phyloP scores from a whole-genome alignment of 2,888 invertebrate genomes.

The Elegia similella region DNA sequence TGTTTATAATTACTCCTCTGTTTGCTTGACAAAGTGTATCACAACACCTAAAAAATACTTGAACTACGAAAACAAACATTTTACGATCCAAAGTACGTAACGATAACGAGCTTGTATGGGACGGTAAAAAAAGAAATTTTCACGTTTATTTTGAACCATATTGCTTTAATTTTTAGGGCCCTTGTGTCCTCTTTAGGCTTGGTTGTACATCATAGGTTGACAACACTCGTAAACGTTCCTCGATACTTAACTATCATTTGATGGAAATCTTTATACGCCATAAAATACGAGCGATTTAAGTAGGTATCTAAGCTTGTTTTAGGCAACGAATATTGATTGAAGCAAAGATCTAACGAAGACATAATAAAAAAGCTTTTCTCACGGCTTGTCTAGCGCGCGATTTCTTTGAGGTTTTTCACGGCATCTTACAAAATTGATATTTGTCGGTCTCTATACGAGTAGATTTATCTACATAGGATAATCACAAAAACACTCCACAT shows the following conservation, averaged over 20 bases:
- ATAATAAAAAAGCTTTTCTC: too few relatives aligned
- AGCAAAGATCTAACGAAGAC: background rate
- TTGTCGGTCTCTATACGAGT: too few relatives aligned
- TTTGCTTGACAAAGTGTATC: slow-evolving; percentile 3
- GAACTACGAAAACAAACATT: slow-evolving; percentile 7
- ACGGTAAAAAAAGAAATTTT: background rate
- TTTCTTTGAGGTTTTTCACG: too few relatives aligned
- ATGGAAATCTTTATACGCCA: slow-evolving; percentile 14
- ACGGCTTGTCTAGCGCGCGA: too few relatives aligned
- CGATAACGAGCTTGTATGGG: slow-evolving; percentile 3
- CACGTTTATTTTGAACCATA: background rate
- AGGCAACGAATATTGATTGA: background rate
- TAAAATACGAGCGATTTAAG: slow-evolving; percentile 8
- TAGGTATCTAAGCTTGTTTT: background rate
- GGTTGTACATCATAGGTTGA: slow-evolving; percentile 3
- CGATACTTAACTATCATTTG: slow-evolving; percentile 15
- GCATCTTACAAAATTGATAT: too few relatives aligned
- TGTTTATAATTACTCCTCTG: background rate
- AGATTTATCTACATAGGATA: too few relatives aligned
- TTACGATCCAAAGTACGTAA: slow-evolving; percentile 9
- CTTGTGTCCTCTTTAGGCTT: background rate
- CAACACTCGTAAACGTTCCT: slow-evolving; percentile 14
- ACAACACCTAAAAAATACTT: slow-evolving; percentile 9
- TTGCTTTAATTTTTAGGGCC: background rate
- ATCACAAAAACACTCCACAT: too few relatives aligned